A percentile compares a stretch with the other conserved stretches of the same genome.
These are phyloP conservation scores for Zoanthus sansibaricus DNA, from an alignment of 92 coral and sea anemone species.

Conservation along the genomic window DNA sequence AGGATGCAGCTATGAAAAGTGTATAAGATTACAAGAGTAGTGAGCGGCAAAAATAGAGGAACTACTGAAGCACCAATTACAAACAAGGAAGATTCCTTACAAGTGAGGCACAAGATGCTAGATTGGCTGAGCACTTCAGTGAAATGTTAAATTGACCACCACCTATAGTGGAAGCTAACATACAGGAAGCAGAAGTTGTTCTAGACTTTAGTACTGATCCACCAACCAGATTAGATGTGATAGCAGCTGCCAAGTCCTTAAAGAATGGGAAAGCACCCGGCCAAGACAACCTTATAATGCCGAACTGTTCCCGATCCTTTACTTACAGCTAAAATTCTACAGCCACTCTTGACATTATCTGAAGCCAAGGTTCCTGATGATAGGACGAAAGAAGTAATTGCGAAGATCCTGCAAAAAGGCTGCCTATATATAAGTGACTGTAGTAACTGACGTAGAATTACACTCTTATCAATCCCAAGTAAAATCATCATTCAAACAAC, in stretches of 20 bases:
- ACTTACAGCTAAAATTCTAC: background rate
- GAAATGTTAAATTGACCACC: slow-evolving; percentile 19
- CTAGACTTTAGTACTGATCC: slow-evolving; percentile 32
- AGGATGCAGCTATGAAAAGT: too few species aligned
- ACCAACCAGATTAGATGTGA: slow-evolving; percentile 16
- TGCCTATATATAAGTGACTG: background rate
- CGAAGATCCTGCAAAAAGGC: background rate
- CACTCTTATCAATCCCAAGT: background rate
- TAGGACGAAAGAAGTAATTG: background rate
- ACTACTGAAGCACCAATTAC: too few species aligned
- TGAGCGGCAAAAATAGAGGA: too few species aligned
- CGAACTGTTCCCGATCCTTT: slow-evolving; percentile 4
- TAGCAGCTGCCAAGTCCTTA: background rate
- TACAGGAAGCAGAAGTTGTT: slow-evolving; percentile 4
- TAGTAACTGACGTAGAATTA: slow-evolving; percentile 5
- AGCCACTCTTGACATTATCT: background rate
- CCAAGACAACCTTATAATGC: background rate
- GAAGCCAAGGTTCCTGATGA: slow-evolving; percentile 12
- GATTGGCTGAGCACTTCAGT: too few species aligned
- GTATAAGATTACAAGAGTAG: too few species aligned
- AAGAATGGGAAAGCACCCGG: background rate
- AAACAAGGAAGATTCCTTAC: too few species aligned
- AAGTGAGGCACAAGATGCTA: too few species aligned
- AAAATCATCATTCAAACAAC: background rate
- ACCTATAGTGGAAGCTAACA: background rate